A percentile compares a stretch with the other conserved stretches of the same genome.
Evolutionary conservation across 2,113 vertebrate species (phyloP).

Genomic region (Thinocorus orbignyianus): DNA sequence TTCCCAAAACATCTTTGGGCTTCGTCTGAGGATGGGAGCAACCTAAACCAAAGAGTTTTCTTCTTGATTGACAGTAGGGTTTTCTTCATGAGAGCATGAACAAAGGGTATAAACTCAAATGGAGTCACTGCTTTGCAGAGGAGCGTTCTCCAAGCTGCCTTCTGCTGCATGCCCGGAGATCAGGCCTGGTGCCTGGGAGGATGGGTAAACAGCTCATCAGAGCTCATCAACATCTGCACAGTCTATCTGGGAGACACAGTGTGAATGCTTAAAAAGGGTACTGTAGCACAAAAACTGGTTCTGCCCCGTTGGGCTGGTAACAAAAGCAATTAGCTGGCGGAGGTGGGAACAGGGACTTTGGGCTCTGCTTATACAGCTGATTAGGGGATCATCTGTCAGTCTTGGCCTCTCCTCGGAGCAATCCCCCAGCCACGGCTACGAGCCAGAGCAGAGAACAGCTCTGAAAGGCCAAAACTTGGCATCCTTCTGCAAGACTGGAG

Average conservation of each 20-base stretch:
- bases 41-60: neutral
- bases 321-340: constrained; percentile 17
- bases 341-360: neutral
- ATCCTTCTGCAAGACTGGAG: neutral
- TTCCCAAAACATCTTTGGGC: neutral
- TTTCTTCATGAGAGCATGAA: neutral
- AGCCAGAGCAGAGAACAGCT: constrained; percentile 4
- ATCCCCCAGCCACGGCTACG: neutral
- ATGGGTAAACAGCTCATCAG: neutral
- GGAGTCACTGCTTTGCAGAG: neutral
- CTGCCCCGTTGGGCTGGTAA: neutral
- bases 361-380: constrained; percentile 34
- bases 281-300: accelerated
- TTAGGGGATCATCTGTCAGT: constrained; percentile 58
- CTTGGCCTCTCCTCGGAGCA: neutral
- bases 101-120: neutral
- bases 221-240: constrained; percentile 25
- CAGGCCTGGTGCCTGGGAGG: neutral
- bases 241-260: neutral
- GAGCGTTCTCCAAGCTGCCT: neutral
- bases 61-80: neutral
- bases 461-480: constrained; percentile 6
- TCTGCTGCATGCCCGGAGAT: accelerated
- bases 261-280: constrained; percentile 24
- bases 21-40: neutral